Conservation (phyloP, 1,140 invertebrate genomes). For the Pogonognathellus flavescens region DNA sequence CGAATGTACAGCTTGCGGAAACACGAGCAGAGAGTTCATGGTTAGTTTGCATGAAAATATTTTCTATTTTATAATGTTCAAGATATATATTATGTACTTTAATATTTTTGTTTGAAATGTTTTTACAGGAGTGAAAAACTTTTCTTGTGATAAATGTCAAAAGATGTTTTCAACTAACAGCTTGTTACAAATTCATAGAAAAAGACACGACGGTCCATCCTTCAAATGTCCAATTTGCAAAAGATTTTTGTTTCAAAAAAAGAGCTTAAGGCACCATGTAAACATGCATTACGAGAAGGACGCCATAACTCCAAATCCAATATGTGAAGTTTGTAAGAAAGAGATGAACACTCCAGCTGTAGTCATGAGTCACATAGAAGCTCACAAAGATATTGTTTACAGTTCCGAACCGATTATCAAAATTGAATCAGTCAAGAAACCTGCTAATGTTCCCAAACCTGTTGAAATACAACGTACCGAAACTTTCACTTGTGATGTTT, state of each 20-base stretch:
- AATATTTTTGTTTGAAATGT: neutral
- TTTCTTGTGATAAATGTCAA: neutral
- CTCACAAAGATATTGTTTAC: constrained; percentile 14
- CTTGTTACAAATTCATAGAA: neutral
- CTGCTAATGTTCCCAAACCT: neutral
- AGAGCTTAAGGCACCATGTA: constrained; percentile 24
- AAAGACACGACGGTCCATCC: constrained; percentile 3
- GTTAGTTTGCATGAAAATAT: neutral
- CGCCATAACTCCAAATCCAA: neutral
- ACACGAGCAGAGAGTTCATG: constrained; percentile 24
- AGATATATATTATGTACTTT: neutral
- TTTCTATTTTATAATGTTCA: neutral
- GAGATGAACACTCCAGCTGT: neutral
- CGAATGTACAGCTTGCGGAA: neutral
- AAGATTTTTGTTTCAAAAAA: neutral
- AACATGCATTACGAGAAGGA: neutral
- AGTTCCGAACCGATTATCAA: neutral
- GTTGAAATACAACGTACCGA: neutral
- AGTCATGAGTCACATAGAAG: constrained; percentile 39
- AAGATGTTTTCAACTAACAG: neutral
- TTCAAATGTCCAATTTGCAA: constrained; percentile 47
- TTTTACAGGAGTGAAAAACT: no score
- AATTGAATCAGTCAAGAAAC: neutral
- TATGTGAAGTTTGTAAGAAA: neutral
- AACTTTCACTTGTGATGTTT: constrained; percentile 7